Evolutionary conservation across 2,888 invertebrate genomes (phyloP).

Genomic region (Andrena flavipes): DNA sequence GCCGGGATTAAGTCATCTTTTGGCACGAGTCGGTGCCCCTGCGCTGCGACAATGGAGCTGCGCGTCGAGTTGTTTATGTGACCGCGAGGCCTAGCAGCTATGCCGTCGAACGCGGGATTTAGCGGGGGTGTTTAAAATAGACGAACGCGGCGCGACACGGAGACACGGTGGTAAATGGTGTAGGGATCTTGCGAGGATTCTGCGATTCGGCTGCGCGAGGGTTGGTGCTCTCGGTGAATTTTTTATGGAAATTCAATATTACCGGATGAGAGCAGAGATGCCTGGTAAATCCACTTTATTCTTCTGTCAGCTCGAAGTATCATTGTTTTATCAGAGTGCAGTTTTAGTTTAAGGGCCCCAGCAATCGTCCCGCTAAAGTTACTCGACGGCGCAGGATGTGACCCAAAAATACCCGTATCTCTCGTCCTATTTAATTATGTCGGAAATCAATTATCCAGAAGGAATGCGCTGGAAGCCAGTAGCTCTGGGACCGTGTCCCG

Average conservation of each 20-base stretch:
- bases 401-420: not conserved
- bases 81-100: not conserved
- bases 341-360: not conserved
- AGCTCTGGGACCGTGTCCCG: constrained; percentile 35
- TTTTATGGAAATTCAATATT: not conserved
- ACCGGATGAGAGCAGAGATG: not conserved
- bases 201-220: too few relatives aligned
- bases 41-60: constrained; percentile 16
- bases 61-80: constrained; percentile 6
- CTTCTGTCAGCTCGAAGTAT: not conserved
- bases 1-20: constrained; percentile 45
- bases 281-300: not conserved
- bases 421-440: constrained; percentile 55
- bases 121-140: constrained; percentile 1
- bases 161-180: not conserved
- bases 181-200: too few relatives aligned
- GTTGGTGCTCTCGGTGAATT: not conserved
- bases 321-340: too few relatives aligned
- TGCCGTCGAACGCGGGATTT: not conserved
- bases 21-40: constrained; percentile 23
- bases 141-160: not conserved
- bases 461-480: constrained; percentile 64
- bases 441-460: constrained; percentile 75
- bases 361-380: not conserved
- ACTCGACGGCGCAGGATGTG: not conserved